These are phyloP conservation scores for Pteria penguin DNA, from an alignment of 2,888 invertebrate genomes.

Conservation along the genomic window DNA sequence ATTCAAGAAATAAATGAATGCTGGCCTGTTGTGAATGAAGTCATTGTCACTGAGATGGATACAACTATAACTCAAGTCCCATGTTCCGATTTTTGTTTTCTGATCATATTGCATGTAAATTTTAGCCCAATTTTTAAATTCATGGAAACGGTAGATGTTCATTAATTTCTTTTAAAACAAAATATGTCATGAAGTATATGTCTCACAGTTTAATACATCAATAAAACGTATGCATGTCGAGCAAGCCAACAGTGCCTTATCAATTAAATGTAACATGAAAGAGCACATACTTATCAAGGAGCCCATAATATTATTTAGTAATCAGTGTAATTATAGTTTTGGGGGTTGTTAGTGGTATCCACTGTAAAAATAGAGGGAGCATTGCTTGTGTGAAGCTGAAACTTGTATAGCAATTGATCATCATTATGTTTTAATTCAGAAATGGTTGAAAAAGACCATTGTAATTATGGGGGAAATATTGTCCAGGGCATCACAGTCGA, in stretches of 20 bases:
- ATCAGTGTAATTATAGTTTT: no score
- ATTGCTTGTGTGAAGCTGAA: not conserved
- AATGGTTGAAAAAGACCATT: not conserved
- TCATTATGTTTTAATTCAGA: not conserved
- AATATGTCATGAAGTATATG: no score
- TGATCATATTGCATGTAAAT: not conserved
- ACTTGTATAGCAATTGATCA: not conserved
- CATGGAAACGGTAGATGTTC: no score
- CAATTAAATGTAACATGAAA: no score
- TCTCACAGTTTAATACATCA: no score
- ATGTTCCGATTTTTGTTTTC: no score
- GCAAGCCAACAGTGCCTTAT: no score
- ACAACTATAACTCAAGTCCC: not conserved
- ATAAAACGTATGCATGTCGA: no score
- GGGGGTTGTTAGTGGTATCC: no score
- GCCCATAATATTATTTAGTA: no score
- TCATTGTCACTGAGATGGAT: not conserved
- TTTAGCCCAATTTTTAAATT: not conserved
- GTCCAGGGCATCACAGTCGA: not conserved
- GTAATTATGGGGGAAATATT: not conserved
- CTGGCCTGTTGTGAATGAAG: constrained; percentile 15
- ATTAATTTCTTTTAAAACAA: no score
- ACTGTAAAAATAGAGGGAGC: not conserved
- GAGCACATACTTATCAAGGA: no score
- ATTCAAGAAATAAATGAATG: not conserved